Base-by-base conservation (phyloP, 1,140 invertebrate genomes). In the Drosophila eugracilis region DNA sequence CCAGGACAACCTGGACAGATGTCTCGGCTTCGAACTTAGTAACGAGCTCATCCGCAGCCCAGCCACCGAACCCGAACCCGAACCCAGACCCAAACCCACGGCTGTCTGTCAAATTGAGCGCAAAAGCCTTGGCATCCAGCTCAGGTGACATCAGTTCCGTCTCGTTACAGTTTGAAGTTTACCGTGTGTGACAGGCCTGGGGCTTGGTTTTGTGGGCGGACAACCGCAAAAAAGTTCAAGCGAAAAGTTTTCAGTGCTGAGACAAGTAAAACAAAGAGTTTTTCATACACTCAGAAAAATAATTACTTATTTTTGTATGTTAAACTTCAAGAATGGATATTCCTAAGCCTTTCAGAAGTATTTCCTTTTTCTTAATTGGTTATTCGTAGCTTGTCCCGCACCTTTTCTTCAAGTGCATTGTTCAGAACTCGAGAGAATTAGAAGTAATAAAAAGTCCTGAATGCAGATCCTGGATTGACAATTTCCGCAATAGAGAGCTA, bases 111-210 rank as follows among this genome's bases (percentile, higher is more conserved):
- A 86, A 86, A 86, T 86, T 86, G 83, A 86, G 77, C 83, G 83
- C 69, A 81, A 88, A 86, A 88, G 70, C 81, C 78, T 66, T 37
- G 69, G 70, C 77, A 84, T 59, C 58, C 53, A 60, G 45, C 74
- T 76, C 76, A 85, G 81, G 77, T 86, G 77, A 55, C 83, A 86
- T 86, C 77, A 86, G 79, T 83, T 83, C 79, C 79, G 79, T 60
- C 63, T 83, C 79, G 79, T 78, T 83, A 84, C 79, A 84, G 81
- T 86, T 86, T 85, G 81, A 86, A 86, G 77, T 85, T 85, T 85
- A 85, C 74, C 73, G 81, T 59, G 73, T 77, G 74, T 81, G 83
- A 86, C 81, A 85, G 77, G 73, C 57, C 75, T 50, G 32, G 65
- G 36, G 41, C 17, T 65, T 59, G 67, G 53, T 70, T 71, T 48